These are phyloP conservation scores for Semaprochilodus insignis DNA, from an alignment of 2,797 vertebrate genomes.

Conservation along the genomic window DNA sequence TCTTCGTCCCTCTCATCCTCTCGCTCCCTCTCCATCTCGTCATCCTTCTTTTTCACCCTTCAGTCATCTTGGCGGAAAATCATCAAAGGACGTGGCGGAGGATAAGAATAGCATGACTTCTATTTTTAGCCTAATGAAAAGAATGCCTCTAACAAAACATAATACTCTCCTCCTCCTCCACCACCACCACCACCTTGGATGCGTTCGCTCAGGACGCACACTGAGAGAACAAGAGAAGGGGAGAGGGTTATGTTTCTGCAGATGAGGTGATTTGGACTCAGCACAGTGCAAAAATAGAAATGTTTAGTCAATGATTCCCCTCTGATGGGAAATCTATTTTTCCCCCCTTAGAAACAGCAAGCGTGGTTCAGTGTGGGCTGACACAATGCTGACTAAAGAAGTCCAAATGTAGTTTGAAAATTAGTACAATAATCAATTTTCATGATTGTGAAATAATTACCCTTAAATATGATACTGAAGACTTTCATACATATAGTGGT, in stretches of 20 bases:
- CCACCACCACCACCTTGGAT: neutral
- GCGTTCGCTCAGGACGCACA: neutral
- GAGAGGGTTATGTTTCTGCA: constrained; percentile 46
- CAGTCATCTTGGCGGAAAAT: constrained; percentile 48
- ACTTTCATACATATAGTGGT: no score
- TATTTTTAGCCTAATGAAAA: constrained; percentile 53
- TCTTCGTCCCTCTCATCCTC: constrained; percentile 7
- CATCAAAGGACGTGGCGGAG: constrained; percentile 50
- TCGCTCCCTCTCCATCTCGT: constrained; percentile 1
- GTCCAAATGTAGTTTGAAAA: neutral
- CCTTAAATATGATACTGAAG: neutral
- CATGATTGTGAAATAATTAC: neutral
- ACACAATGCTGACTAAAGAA: neutral
- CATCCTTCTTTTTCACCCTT: constrained; percentile 20
- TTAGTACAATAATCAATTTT: neutral
- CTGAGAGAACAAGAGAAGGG: constrained; percentile 27
- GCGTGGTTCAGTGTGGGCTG: neutral
- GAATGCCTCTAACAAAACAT: constrained; percentile 40
- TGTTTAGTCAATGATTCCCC: constrained; percentile 44
- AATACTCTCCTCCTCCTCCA: constrained; percentile 25
- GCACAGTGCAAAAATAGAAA: constrained; percentile 53
- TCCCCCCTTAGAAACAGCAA: constrained; percentile 20
- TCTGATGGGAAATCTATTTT: neutral
- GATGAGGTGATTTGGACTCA: constrained; percentile 21
- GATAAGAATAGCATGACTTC: constrained; percentile 56